Evolutionary conservation across 1,140 invertebrate species (phyloP), one percentile per base, ranked within the genome.

Genomic region (Anastatus disparis): DNA sequence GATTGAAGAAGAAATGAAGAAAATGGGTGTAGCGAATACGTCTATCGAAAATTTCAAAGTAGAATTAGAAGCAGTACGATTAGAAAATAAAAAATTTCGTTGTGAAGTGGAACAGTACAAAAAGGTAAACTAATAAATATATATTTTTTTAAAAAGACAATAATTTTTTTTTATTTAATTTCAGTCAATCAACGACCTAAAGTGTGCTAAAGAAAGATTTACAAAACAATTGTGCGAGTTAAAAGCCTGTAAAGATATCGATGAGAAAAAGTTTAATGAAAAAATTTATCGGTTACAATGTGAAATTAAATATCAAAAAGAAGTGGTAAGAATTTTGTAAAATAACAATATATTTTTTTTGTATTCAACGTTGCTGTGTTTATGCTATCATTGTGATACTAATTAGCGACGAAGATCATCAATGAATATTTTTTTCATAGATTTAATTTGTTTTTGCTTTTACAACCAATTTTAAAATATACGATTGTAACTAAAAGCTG

Each of bases 1-100:
- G n/a, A 75, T 80, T 38, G 72, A 75, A 24, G 72, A 79, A 42
- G 78, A 82, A 72, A 62, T 83, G 40, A 73, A 76, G 22, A 75
- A 67, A 48, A 53, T 72, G 38, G 64, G 58, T 20, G 24, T 72
- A 22, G 13, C 10, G 29, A 24, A 64, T 38, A n/a, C 22, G 3
- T 65, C 44, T 56, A 35, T 72, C 62, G 56, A 64, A 58, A 44
- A 55, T 58, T 53, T 52, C 58, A 77, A 72, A 75, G 71, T 55
- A 17, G 64, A 77, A 53, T 9, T 81, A 22, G 50, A 72, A 26
- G 27, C 2, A n/a, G 31, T 73, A 10, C 48, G 56, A 24, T 40
- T 17, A 27, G 48, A 75, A 27, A 71, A 72, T 38, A 48, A 73
- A 53, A 29, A 65, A 13, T 70, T 59, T n/a, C 50, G 26, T 10